Base-by-base conservation (phyloP, 2,888 invertebrate species). In the Ichneumoninae sp. region DNA sequence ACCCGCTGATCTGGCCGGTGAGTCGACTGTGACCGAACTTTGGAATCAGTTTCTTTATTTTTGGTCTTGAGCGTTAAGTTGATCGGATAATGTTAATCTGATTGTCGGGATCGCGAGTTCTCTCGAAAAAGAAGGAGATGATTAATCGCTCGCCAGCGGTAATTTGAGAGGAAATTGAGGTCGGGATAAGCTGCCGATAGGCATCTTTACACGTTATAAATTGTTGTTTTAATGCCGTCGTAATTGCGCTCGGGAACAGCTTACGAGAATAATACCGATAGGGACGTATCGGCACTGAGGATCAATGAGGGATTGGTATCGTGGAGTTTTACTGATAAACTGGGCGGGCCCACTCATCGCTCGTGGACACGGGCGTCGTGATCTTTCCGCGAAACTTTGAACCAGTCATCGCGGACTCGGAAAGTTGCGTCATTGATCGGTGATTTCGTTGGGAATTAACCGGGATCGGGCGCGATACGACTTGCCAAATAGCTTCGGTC, bases 1-100 rank as follows among this genome's bases (percentile, higher is more conserved):
- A 91, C 97, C 98, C 0, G 91, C 93, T 50, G 98, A 98, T 91
- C 93, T 98, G 72, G 96, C 97, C 90, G 97, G 97, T 96, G 88
- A 94, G 95, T 94, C 70, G 6, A 10, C 40, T 26, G 19, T 40
- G 10, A 8, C 2, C 16, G 10, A 19, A 66, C 71, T 69, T 81
- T 50, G 22, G n/a, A 22, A 50, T 33, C 19, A 47, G n/a, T 22
- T 16, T 47, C 16, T 47, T 0, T 47, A 3, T 47, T 16, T 40
- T 40, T 10, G 40, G 10, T 10, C 44, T 57, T 66, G 54, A 68
- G n/a, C 47, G 44, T 30, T 13, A 16, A 68, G 26, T 16, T 50
- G 36, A 75, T 65, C 65, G 50, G 50, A 68, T 72, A 74, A 79
- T 78, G 66, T 40, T 30, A 22, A 57, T 68, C 68, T 69, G 13